These are phyloP conservation scores for Dipodomys spectabilis DNA, from an alignment of 2,113 vertebrate species.

Conservation along the genomic window DNA sequence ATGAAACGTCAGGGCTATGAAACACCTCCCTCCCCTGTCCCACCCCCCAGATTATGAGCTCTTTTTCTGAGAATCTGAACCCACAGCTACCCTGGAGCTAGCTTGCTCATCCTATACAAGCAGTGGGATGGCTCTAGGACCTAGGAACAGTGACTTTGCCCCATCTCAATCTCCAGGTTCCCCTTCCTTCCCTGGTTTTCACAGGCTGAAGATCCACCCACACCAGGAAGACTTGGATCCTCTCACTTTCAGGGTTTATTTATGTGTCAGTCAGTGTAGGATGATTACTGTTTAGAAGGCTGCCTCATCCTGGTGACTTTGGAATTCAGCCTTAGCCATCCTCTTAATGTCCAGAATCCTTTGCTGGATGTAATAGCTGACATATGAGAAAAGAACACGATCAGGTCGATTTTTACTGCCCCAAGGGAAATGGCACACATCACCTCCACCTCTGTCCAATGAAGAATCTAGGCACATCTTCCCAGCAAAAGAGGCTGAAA, in stretches of 20 bases:
- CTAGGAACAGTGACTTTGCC: neutral
- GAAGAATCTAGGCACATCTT: neutral
- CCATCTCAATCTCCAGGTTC: neutral
- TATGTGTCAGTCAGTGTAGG: neutral
- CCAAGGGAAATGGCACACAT: neutral
- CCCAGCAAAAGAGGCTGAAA: neutral
- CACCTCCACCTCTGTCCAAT: neutral
- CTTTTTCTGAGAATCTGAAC: neutral
- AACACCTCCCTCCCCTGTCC: too few relatives aligned
- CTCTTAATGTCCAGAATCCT: neutral
- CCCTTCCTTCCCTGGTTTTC: constrained; percentile 18
- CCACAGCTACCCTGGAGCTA: neutral
- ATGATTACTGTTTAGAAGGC: neutral
- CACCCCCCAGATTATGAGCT: neutral
- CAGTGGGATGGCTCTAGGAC: neutral
- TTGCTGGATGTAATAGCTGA: neutral
- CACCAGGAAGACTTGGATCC: neutral
- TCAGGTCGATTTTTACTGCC: neutral
- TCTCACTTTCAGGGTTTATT: neutral
- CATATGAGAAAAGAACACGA: neutral
- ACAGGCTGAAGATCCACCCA: neutral
- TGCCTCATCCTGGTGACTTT: neutral
- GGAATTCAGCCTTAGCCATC: neutral
- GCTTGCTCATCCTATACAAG: neutral
- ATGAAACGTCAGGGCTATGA: neutral